These are phyloP conservation scores for Pseudochromis fuscus DNA, from an alignment of 2,797 vertebrate species.

Conservation along the genomic window DNA sequence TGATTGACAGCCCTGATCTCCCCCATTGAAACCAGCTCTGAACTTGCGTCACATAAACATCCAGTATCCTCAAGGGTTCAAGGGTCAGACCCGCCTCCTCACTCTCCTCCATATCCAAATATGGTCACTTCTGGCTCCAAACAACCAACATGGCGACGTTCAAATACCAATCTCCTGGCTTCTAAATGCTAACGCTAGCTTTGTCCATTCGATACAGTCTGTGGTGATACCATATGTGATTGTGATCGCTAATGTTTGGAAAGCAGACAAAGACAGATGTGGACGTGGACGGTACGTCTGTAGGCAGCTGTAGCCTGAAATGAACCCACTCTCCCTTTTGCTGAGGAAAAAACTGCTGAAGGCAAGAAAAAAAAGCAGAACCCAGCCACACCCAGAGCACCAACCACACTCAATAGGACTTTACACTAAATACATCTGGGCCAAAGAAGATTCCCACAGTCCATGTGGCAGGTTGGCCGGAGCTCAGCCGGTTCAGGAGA, in stretches of 20 bases:
- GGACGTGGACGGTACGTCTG: background rate
- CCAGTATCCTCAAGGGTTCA: too few species aligned
- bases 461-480: slow-evolving; percentile 38
- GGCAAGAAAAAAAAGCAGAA: slow-evolving; percentile 53
- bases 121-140: too few species aligned
- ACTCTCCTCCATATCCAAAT: too few species aligned
- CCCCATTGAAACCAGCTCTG: too few species aligned
- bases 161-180: too few species aligned
- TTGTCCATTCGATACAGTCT: too few species aligned
- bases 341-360: slow-evolving; percentile 37
- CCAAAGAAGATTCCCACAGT: slow-evolving; percentile 53
- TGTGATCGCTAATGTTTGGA: background rate
- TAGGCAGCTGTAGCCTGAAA: slow-evolving; percentile 22
- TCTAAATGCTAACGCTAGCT: too few species aligned
- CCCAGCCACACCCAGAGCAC: slow-evolving; percentile 48
- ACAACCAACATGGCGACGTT: too few species aligned
- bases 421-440: slow-evolving; percentile 37
- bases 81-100: too few species aligned
- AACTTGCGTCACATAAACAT: too few species aligned
- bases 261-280: background rate
- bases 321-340: slow-evolving; percentile 34
- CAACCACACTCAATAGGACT: slow-evolving; percentile 42
- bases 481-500: slow-evolving; percentile 33
- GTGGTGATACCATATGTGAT: background rate
- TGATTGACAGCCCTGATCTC: too few species aligned